Evolutionary conservation across 2,888 invertebrate species (phyloP), one percentile per base, ranked within the genome.

Genomic region (Cancer borealis): DNA sequence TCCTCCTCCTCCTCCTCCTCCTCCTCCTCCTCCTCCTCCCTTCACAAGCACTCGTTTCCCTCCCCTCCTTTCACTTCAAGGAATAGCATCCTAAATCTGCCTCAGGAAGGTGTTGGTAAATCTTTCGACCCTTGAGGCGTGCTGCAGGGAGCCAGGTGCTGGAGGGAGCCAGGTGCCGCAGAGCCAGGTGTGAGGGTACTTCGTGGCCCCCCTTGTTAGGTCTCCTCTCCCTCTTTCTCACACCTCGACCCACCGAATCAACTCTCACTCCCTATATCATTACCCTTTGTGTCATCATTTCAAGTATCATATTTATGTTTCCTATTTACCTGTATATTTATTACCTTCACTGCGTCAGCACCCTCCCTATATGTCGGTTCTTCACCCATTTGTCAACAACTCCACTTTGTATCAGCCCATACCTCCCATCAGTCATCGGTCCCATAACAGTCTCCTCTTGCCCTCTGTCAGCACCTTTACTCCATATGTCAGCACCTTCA

Each of bases 81-180:
- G 79, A 79, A 79, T 79, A 79, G 79, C 79, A 79, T 79, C 79
- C 79, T 79, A 79, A 79, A 79, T 79, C 79, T 79, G 30, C 79
- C 79, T 30, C 30, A 30, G 30, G 26, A 79, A 79, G 79, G 79
- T 30, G 79, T 79, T 79, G 79, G 79, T 79, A 79, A 79, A 79
- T 79, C 79, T 79, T 30, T 1, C 30, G 26, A 30, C 30, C 79
- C 79, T 79, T 12, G 79, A 30, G 79, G 79, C 79, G 79, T 79
- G 26, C 30, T 30, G 10, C 30, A 79, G 79, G 79, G 79, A 26
- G 79, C 30, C 30, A 79, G 30, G 79, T 79, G 79, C 30, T 30
- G 12, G 79, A 79, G 79, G 79, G 79, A 26, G 79, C 30, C 30
- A 79, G 30, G 79, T 79, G 79, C 30, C 2, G 14, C 30, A 5